These are phyloP conservation scores for Drosophila nigrodunni DNA, from an alignment of 1,140 invertebrate genomes.

Conservation along the genomic window DNA sequence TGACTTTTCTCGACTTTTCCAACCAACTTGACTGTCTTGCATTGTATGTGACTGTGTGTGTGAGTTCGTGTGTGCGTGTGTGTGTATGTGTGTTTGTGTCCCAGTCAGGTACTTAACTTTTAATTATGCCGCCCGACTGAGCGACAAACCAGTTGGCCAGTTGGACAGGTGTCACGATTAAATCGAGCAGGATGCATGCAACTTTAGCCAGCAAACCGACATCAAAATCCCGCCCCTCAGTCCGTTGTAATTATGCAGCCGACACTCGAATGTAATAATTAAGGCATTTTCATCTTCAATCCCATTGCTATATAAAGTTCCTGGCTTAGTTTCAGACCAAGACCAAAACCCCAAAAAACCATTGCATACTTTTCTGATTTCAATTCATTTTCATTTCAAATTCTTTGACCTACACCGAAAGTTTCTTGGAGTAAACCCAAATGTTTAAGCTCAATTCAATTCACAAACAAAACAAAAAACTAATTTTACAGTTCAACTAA, in stretches of 20 bases:
- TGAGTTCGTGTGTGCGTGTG: background rate
- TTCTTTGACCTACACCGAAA: background rate
- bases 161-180: slow-evolving; percentile 51
- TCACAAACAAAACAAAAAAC: slow-evolving; percentile 19
- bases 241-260: slow-evolving; percentile 32
- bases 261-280: slow-evolving; percentile 19
- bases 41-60: slow-evolving; percentile 3
- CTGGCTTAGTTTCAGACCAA: background rate
- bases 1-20: slow-evolving; percentile 1
- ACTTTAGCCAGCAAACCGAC: background rate
- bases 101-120: slow-evolving; percentile 56
- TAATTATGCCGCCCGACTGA: slow-evolving; percentile 52
- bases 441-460: background rate
- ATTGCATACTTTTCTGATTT: slow-evolving; percentile 10
- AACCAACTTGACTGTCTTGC: background rate
- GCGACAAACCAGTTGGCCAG: slow-evolving; percentile 37
- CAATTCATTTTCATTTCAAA: background rate
- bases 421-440: background rate
- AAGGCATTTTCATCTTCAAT: background rate
- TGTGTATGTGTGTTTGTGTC: slow-evolving; percentile 14
- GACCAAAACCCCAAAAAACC: background rate
- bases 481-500: slow-evolving; percentile 17
- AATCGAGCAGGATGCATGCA: slow-evolving; percentile 33
- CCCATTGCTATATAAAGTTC: background rate
- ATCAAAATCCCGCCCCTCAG: background rate